phyloP scores from a whole-genome alignment of 2,888 invertebrate species.

The Leptura quadrifasciata region DNA sequence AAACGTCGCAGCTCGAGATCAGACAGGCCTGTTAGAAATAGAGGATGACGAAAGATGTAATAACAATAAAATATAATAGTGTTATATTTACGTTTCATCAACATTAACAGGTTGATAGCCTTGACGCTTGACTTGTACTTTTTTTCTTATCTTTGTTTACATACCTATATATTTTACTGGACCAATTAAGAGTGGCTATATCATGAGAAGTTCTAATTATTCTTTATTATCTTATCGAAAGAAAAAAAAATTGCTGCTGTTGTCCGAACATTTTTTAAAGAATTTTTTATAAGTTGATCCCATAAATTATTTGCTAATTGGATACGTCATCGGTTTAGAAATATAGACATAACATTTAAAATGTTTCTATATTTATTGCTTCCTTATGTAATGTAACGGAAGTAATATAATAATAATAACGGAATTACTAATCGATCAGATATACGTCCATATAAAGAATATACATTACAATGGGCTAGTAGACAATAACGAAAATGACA shows the following conservation, averaged over 20 bases:
- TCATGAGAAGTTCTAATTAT: background rate
- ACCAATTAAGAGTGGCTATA: background rate
- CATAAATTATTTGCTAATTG: background rate
- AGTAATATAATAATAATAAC: no score
- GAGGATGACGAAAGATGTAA: constrained; percentile 10
- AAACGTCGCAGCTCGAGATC: background rate
- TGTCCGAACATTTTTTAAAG: background rate
- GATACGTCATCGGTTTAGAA: background rate
- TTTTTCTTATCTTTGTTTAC: background rate
- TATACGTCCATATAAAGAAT: no score
- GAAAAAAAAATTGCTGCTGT: background rate
- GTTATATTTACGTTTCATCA: constrained; percentile 4
- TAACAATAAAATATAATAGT: constrained; percentile 26
- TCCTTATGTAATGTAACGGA: background rate
- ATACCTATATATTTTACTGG: constrained; percentile 12
- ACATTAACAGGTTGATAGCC: constrained; percentile 11
- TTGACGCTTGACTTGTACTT: background rate
- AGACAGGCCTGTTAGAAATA: constrained; percentile 5
- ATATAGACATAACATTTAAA: background rate
- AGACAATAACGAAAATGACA: no score
- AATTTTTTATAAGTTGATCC: background rate
- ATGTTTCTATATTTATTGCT: background rate
- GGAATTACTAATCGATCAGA: no score
- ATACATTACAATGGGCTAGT: no score
- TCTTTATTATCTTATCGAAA: constrained; percentile 2